These are phyloP conservation scores for Bradypodion ventrale DNA, from an alignment of 2,797 vertebrate species.

Conservation along the genomic window DNA sequence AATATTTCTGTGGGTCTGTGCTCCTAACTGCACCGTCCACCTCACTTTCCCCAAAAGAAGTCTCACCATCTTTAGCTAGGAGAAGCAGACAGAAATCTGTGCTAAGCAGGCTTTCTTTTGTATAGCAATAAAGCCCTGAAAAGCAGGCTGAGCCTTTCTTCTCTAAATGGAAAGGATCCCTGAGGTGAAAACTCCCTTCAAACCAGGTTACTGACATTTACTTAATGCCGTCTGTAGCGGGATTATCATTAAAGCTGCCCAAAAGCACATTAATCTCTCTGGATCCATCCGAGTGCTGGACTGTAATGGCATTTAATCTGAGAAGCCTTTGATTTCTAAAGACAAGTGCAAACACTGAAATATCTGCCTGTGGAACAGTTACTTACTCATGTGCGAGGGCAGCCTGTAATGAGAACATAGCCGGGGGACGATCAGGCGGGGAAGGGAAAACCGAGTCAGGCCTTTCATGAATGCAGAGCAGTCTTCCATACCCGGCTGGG, in stretches of 20 bases:
- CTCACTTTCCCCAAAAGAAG: not conserved
- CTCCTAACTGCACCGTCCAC: not conserved
- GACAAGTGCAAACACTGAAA: slow-evolving; percentile 69
- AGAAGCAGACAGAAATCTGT: slow-evolving; percentile 24
- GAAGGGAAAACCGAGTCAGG: slow-evolving; percentile 14
- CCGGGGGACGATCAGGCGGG: slow-evolving; percentile 26
- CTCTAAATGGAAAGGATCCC: slow-evolving; percentile 65
- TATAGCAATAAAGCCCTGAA: slow-evolving; percentile 56
- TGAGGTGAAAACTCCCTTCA: slow-evolving; percentile 66
- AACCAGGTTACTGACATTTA: slow-evolving; percentile 72
- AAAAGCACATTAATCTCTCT: slow-evolving; percentile 71
- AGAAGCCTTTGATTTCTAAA: slow-evolving; percentile 74
- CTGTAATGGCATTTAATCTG: slow-evolving; percentile 73
- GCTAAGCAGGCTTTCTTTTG: slow-evolving; percentile 57
- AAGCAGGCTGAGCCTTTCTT: slow-evolving; percentile 56
- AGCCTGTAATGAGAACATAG: slow-evolving; percentile 35
- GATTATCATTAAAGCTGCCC: slow-evolving; percentile 71
- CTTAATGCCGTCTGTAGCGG: slow-evolving; percentile 65
- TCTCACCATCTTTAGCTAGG: slow-evolving; percentile 39
- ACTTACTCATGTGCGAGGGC: slow-evolving; percentile 60
- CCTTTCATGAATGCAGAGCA: slow-evolving; percentile 23
- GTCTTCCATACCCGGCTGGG: not conserved
- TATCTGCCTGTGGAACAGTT: slow-evolving; percentile 61
- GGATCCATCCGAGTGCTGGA: slow-evolving; percentile 67
- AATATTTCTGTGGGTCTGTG: slow-evolving; percentile 13